Evolutionary conservation across 2,113 vertebrate species (phyloP).

Genomic region (Onychostruthus taczanowskii): DNA sequence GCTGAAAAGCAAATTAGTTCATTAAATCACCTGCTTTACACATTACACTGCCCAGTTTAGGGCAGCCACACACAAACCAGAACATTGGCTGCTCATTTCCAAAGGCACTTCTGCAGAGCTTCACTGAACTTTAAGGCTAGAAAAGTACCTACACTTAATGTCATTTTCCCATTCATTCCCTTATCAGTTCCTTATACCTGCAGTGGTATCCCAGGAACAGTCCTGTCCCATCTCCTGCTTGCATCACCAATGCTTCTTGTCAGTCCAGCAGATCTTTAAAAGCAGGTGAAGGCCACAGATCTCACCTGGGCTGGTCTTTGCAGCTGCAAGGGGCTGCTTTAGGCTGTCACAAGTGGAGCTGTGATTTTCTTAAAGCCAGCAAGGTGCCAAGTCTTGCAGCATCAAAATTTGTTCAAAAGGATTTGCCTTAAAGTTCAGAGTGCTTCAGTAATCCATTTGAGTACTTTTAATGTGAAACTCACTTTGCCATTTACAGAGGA

Average conservation of each 20-base stretch:
- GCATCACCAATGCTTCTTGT: background rate
- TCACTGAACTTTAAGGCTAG: background rate
- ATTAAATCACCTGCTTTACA: background rate
- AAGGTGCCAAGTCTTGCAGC: background rate
- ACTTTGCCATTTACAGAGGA: background rate
- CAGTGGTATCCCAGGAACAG: background rate
- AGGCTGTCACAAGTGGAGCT: background rate
- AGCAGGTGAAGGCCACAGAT: background rate
- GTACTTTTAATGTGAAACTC: background rate
- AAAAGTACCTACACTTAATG: background rate
- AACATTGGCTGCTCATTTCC: background rate
- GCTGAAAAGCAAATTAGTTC: background rate
- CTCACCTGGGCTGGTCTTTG: background rate
- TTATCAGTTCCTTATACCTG: background rate
- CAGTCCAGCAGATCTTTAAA: background rate
- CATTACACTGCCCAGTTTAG: background rate
- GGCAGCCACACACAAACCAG: background rate
- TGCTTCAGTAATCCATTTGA: background rate
- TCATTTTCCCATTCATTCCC: background rate
- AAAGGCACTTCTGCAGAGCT: background rate
- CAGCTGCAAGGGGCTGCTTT: background rate
- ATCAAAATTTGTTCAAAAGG: background rate
- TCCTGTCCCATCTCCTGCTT: background rate
- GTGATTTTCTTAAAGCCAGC: background rate
- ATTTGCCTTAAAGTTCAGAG: background rate